Percentiles rank a stretch among this genome's conserved stretches.
Evolutionary conservation across 2,797 vertebrate genomes (phyloP).

Genomic region (Salmo trutta): DNA sequence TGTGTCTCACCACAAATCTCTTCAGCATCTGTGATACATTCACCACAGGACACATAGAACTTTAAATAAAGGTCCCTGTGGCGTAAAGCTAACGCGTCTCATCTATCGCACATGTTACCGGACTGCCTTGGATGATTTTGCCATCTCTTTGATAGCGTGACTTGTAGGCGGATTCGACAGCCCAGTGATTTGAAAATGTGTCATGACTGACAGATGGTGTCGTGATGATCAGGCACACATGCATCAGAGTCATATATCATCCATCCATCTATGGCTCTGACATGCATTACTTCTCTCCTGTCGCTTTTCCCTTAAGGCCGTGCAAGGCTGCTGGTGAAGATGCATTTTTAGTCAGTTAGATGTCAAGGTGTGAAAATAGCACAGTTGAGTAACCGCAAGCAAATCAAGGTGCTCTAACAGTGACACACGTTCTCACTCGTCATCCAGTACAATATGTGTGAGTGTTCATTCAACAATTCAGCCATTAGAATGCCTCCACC

Average conservation of each 20-base stretch:
- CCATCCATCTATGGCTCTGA: background rate
- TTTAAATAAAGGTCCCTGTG: too few relatives aligned
- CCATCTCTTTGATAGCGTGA: background rate
- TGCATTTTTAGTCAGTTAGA: conserved; percentile 13
- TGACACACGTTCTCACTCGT: background rate
- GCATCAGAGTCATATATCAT: background rate
- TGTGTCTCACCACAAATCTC: background rate
- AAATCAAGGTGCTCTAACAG: background rate
- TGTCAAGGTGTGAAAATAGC: conserved; percentile 30
- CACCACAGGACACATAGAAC: too few relatives aligned
- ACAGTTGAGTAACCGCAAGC: background rate
- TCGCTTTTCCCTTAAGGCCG: background rate
- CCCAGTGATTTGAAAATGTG: background rate
- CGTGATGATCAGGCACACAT: background rate
- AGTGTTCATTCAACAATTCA: conserved; percentile 7
- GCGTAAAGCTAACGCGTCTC: too few relatives aligned
- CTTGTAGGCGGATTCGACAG: background rate
- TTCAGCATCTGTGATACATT: conserved; percentile 23
- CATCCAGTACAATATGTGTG: conserved; percentile 11
- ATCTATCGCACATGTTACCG: too few relatives aligned
- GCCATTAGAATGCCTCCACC: too few relatives aligned
- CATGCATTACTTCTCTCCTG: background rate
- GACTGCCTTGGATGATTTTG: background rate
- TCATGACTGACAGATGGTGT: background rate
- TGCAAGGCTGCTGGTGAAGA: background rate